phyloP scores from a whole-genome alignment of 2,888 invertebrate species.

The Drosophila aldrichi region DNA sequence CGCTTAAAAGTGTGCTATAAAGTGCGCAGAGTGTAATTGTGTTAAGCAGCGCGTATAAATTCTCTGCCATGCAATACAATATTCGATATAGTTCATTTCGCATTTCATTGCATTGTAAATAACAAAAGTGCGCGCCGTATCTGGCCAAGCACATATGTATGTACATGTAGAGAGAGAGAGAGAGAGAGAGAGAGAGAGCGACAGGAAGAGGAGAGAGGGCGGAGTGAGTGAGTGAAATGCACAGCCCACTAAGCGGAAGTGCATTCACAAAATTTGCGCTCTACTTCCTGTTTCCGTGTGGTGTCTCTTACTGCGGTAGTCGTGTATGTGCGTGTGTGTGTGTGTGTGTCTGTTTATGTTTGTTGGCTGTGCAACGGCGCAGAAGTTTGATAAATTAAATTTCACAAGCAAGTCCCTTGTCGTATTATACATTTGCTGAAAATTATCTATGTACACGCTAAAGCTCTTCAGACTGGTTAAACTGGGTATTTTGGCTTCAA shows the following conservation, averaged over 20 bases:
- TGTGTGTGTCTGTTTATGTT: conserved; percentile 15
- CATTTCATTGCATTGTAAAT: conserved; percentile 55
- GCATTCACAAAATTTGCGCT: conserved; percentile 75
- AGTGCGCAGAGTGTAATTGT: conserved; percentile 29
- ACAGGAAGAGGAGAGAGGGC: neutral
- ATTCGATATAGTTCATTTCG: conserved; percentile 40
- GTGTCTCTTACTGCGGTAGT: conserved; percentile 48
- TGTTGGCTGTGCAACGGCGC: conserved; percentile 56
- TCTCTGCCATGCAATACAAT: conserved; percentile 32
- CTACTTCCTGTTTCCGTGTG: conserved; percentile 69
- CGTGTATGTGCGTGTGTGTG: conserved; percentile 5
- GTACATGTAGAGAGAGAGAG: neutral
- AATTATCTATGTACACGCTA: neutral
- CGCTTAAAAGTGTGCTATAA: conserved; percentile 19
- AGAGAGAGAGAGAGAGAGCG: neutral
- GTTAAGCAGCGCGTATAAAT: conserved; percentile 40
- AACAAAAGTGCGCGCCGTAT: conserved; percentile 24
- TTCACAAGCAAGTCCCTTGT: conserved; percentile 40
- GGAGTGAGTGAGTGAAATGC: neutral
- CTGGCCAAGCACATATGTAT: neutral
- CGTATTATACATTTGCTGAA: conserved; percentile 39
- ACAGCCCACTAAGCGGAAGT: conserved; percentile 63
- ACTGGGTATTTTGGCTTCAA: conserved; percentile 3
- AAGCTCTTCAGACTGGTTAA: neutral
- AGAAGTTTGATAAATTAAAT: conserved; percentile 75